Evolutionary conservation across 2,113 vertebrate species (phyloP).

Genomic region (Spea bombifrons): DNA sequence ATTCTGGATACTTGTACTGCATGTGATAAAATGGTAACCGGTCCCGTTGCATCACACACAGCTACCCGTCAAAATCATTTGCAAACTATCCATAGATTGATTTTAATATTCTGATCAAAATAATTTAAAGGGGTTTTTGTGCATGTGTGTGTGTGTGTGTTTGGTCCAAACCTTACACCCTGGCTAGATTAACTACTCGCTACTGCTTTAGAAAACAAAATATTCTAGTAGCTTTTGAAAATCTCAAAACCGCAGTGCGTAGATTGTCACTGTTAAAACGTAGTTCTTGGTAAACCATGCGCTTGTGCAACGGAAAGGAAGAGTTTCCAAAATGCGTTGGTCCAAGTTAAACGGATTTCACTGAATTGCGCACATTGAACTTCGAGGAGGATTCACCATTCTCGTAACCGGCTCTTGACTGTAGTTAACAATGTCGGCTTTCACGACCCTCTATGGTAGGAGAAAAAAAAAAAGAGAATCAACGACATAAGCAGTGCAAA

Average conservation of each 20-base stretch:
- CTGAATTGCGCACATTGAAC: conserved; percentile 88
- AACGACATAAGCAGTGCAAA: too few relatives aligned
- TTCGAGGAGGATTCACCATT: conserved; percentile 82
- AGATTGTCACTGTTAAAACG: conserved; percentile 57
- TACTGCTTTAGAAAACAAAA: conserved; percentile 40
- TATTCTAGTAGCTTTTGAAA: conserved; percentile 44
- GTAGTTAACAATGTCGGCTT: conserved; percentile 99
- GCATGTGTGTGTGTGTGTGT: conserved; percentile 18
- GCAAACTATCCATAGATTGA: too few relatives aligned
- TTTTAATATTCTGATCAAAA: too few relatives aligned
- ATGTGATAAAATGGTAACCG: too few relatives aligned
- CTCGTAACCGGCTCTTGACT: conserved; percentile 87
- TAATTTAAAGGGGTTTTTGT: too few relatives aligned
- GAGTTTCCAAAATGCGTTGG: conserved; percentile 48
- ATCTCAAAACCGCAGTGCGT: conserved; percentile 52
- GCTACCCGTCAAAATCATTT: too few relatives aligned
- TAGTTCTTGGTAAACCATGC: conserved; percentile 49
- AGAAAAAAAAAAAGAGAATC: not conserved
- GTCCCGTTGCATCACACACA: too few relatives aligned
- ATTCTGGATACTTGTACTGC: too few relatives aligned
- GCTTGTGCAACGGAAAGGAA: conserved; percentile 47
- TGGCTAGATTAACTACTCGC: conserved; percentile 48
- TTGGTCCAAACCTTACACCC: conserved; percentile 51
- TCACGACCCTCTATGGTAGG: conserved; percentile 86
- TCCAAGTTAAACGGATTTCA: conserved; percentile 55